A percentile compares a stretch with the other conserved stretches of the same genome.
Conservation (phyloP, 2,797 vertebrate genomes). For the Myripristis murdjan region DNA sequence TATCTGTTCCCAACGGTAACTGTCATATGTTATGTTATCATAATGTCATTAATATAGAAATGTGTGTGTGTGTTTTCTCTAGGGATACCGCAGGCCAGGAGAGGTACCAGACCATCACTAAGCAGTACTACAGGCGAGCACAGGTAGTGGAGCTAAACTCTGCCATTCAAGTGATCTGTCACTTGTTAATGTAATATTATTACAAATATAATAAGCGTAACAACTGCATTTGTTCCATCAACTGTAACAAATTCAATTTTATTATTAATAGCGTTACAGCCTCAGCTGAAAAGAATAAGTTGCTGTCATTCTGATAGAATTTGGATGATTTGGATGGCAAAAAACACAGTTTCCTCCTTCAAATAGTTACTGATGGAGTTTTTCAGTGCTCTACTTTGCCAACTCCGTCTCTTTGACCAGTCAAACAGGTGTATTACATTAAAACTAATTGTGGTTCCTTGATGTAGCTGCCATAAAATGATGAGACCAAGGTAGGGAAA, state of each 20-base stretch:
- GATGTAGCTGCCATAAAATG: too few species aligned
- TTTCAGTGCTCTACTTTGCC: neutral
- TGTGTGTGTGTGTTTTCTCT: constrained; percentile 28
- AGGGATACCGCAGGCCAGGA: constrained; percentile 99
- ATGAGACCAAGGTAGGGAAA: too few species aligned
- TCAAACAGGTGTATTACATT: too few species aligned
- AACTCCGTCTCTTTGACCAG: neutral
- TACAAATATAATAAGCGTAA: neutral
- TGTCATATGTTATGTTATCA: neutral
- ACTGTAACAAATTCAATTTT: neutral
- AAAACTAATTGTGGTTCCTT: too few species aligned
- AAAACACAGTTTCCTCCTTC: too few species aligned
- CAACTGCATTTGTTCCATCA: too few species aligned
- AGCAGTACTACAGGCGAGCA: constrained; percentile 97
- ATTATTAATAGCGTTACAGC: neutral
- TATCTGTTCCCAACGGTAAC: neutral
- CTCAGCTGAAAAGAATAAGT: neutral
- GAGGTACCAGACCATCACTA: constrained; percentile 97
- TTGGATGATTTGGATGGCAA: too few species aligned
- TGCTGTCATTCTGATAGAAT: too few species aligned
- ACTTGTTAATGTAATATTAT: constrained; percentile 7
- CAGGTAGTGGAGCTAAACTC: constrained; percentile 82
- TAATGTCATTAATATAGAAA: neutral
- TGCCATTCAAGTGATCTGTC: neutral
- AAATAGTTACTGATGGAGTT: too few species aligned